Evolutionary conservation across 37 sponge, comb jelly and placozoan genomes (phyloP), one percentile per base, ranked within the genome.

Genomic region (Petrosia ficiformis): DNA sequence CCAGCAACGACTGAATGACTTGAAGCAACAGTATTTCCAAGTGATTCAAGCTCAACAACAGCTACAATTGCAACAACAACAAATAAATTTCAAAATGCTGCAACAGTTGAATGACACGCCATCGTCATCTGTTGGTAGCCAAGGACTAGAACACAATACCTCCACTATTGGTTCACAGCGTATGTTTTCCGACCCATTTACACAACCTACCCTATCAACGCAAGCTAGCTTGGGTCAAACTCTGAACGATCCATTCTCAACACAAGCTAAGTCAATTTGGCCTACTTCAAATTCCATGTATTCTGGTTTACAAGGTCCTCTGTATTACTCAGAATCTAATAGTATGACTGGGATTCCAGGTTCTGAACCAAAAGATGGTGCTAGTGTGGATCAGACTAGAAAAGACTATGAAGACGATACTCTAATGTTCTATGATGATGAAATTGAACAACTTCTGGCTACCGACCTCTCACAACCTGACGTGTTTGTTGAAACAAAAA

Each of bases 281-380:
- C n/a, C n/a, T n/a, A n/a, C n/a, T n/a, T n/a, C n/a, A n/a, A n/a
- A n/a, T n/a, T n/a, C n/a, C n/a, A n/a, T n/a, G n/a, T n/a, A n/a
- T n/a, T n/a, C n/a, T n/a, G n/a, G n/a, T n/a, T n/a, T n/a, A n/a
- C 54, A 48, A 48, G 54, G 54, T 19, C 54, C 54, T 48, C 54
- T 14, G 14, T 48, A 48, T 48, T 8, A 14, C 14, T 48, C 54
- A 14, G 14, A 8, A 8, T 8, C 14, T 19, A 8, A 48, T 14
- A 48, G 8, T 8, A 48, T 14, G 14, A 48, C 54, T 19, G 14
- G 14, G 8, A 19, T 19, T 48, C 14, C 54, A 19, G 54, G 54
- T 14, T 48, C 54, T 14, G 8, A 8, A 8, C 54, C 54, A 19
- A 8, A 48, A 48, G 14, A 19, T 48, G 54, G 54, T 8, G n/a